A percentile compares a stretch with the other conserved stretches of the same genome.
phyloP scores from a whole-genome alignment of 2,797 vertebrate genomes.

The Sebastes diaconus region DNA sequence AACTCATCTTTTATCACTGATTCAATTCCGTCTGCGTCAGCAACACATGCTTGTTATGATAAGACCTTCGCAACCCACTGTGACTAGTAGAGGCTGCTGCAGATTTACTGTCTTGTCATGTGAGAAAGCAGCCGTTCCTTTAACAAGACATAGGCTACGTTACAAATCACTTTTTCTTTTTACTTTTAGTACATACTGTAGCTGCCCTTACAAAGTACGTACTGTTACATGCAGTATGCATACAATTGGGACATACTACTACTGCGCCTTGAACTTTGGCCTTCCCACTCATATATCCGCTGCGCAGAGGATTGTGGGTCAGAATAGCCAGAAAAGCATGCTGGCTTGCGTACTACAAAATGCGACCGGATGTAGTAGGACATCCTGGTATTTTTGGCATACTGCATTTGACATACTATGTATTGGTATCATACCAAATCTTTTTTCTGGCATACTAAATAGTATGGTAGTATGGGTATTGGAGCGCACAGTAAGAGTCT shows the following conservation, averaged over 20 bases:
- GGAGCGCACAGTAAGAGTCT: background rate
- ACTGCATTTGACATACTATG: background rate
- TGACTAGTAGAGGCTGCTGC: background rate
- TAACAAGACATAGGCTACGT: background rate
- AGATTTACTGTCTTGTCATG: slow-evolving; percentile 17
- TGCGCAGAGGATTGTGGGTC: background rate
- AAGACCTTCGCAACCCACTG: slow-evolving; percentile 1
- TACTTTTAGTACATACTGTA: background rate
- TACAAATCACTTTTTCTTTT: background rate
- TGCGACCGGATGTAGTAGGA: background rate
- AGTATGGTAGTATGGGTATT: too few species aligned
- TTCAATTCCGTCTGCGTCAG: slow-evolving; percentile 5
- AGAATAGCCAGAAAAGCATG: too few species aligned
- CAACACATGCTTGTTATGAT: slow-evolving; percentile 8
- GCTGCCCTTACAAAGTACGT: background rate
- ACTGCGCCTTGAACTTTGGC: background rate
- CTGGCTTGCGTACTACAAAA: too few species aligned
- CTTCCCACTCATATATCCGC: background rate
- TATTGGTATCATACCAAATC: background rate
- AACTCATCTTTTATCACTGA: slow-evolving; percentile 13
- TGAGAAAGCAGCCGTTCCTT: background rate
- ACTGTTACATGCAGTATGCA: background rate
- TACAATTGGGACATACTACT: background rate
- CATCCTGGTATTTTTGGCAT: background rate
- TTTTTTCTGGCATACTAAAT: too few species aligned